These are phyloP conservation scores for Lepidurus couesii DNA, from an alignment of 1,140 invertebrate genomes.

Conservation along the genomic window DNA sequence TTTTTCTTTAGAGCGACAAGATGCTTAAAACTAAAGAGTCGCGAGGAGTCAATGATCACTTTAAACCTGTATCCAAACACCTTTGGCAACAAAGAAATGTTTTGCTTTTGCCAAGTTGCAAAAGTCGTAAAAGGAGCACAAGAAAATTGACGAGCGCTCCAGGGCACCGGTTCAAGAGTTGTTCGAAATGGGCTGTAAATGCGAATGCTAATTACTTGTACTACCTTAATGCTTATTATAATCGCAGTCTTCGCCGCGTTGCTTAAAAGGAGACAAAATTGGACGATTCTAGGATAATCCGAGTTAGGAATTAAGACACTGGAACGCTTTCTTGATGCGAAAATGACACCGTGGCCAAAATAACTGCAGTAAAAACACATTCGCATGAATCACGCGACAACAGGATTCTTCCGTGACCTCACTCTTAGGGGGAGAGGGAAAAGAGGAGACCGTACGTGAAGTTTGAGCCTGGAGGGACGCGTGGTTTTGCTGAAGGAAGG, in stretches of 20 bases:
- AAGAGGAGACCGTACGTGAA: too few relatives aligned
- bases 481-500: not conserved
- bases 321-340: too few relatives aligned
- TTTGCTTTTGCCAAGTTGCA: not conserved
- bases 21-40: too few relatives aligned
- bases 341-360: too few relatives aligned
- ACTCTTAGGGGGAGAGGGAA: not conserved
- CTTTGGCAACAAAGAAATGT: too few relatives aligned
- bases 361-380: not conserved
- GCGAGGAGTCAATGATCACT: too few relatives aligned
- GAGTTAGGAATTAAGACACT: too few relatives aligned
- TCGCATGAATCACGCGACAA: not conserved
- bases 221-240: not conserved
- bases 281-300: too few relatives aligned
- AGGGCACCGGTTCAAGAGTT: not conserved
- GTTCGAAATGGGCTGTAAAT: not conserved
- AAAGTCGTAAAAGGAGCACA: not conserved
- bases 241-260: not conserved
- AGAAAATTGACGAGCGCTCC: not conserved
- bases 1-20: too few relatives aligned
- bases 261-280: not conserved
- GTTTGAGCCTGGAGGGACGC: not conserved
- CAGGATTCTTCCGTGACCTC: not conserved
- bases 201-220: not conserved
- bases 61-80: too few relatives aligned